A percentile compares a stretch with the other conserved stretches of the same genome.
These are phyloP conservation scores for Panopea generosa DNA, from an alignment of 2,888 invertebrate genomes.

Conservation along the genomic window DNA sequence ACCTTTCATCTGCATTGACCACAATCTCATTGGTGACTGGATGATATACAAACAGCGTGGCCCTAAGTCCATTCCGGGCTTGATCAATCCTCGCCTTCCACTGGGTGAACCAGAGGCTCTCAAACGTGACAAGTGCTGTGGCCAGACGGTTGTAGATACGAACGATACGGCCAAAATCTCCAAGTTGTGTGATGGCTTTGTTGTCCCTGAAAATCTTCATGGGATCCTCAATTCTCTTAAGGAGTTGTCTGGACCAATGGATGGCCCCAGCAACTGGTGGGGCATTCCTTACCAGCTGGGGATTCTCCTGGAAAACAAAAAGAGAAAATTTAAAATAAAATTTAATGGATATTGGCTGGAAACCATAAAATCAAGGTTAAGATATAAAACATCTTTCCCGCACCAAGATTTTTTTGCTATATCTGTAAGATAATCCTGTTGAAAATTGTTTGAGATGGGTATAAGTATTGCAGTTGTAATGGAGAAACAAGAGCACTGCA, in stretches of 20 bases:
- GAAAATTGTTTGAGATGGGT: too few species aligned
- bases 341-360: too few species aligned
- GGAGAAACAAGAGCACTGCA: too few species aligned
- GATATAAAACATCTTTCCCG: too few species aligned
- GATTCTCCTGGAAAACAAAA: conserved; percentile 73
- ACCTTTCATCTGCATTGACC: conserved; percentile 84
- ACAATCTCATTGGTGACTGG: conserved; percentile 80
- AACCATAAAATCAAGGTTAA: too few species aligned
- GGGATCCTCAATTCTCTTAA: conserved; percentile 84
- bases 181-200: conserved; percentile 81
- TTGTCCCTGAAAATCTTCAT: conserved; percentile 84
- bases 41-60: conserved; percentile 82
- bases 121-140: conserved; percentile 84
- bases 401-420: too few species aligned
- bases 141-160: conserved; percentile 82
- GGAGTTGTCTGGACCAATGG: conserved; percentile 83
- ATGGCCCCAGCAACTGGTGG: conserved; percentile 85
- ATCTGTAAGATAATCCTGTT: too few species aligned
- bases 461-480: too few species aligned
- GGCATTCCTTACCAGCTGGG: conserved; percentile 82
- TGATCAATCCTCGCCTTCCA: conserved; percentile 83
- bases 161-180: conserved; percentile 82
- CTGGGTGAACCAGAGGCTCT: conserved; percentile 83
- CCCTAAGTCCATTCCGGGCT: conserved; percentile 81
- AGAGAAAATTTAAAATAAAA: too few species aligned